Base-by-base conservation (phyloP, 2,888 invertebrate species). In the Calameuta idolon region DNA sequence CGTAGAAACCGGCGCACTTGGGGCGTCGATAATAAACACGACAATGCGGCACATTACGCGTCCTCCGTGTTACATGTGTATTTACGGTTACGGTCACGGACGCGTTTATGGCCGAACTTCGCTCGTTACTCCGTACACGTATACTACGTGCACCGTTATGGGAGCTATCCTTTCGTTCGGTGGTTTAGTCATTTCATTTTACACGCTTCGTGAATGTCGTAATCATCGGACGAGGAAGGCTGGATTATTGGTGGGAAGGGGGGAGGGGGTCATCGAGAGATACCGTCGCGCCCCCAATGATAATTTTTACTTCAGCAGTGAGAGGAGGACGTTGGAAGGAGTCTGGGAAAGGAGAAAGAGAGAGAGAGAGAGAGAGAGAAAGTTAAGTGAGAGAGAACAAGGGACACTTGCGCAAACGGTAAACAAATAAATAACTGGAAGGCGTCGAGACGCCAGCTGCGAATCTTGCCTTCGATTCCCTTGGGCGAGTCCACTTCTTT, bases 121-220 rank as follows among this genome's bases (percentile, higher is more conserved):
- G 68, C 30, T 34, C 33, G 77, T 69, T 69, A 75, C 71, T 69
- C 69, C 40, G 75, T 80, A 74, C 81, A 82, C 79, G 82, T 86
- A 81, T 82, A 86, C 86, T 84, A 86, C 85, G 81, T 83, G 81
- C 84, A 86, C 86, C 86, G 85, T 85, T 85, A 85, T 79, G 80
- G 79, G 79, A 69, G 33, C 23, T 34, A 12, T 69, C 68, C 31
- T 69, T 79, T 81, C 80, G 82, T 75, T 80, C 76, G 74, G 82
- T 79, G 69, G 69, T 75, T 69, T 34, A 74, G 74, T 34, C 77
- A 35, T 69, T 75, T 69, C 75, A 73, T 73, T 78, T 75, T 33
- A 40, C 34, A 75, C 75, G 34, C 76, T 69, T 55, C 71, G 23
- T 23, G 55, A 55, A 2, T 71, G 76, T 76, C 78, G 75, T 73